A percentile compares a stretch with the other conserved stretches of the same genome.
Conservation (phyloP, 2,888 invertebrate species). For the Cheilosia vernalis region DNA sequence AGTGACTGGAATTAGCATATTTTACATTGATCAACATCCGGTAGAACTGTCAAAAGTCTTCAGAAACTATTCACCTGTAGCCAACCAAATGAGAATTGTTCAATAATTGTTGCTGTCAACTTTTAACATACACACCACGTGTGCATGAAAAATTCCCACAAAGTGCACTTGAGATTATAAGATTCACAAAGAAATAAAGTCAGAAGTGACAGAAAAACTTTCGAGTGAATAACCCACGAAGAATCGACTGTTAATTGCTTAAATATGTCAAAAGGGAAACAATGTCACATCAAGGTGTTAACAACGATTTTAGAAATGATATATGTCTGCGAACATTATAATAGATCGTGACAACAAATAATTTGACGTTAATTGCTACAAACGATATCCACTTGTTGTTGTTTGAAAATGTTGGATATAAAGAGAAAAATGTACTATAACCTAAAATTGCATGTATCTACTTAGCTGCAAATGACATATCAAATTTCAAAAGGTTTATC, state of each 20-base stretch:
- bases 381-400: constrained; percentile 3
- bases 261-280: constrained; percentile 3
- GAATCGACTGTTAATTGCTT: background rate
- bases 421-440: background rate
- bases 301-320: background rate
- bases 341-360: constrained; percentile 27
- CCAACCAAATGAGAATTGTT: no score
- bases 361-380: background rate
- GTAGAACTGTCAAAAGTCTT: no score
- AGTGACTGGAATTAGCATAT: no score
- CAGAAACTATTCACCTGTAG: no score
- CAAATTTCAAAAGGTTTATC: no score
- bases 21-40: no score
- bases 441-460: background rate
- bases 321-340: background rate
- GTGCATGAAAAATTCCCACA: no score
- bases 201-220: no score
- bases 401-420: background rate
- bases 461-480: background rate
- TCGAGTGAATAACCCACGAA: background rate
- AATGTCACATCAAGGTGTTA: background rate
- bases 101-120: no score
- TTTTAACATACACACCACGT: no score
- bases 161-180: no score
- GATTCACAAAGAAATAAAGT: no score